These are phyloP conservation scores for Sylvicapra grimmia DNA, from an alignment of 2,113 vertebrate genomes.

Conservation along the genomic window DNA sequence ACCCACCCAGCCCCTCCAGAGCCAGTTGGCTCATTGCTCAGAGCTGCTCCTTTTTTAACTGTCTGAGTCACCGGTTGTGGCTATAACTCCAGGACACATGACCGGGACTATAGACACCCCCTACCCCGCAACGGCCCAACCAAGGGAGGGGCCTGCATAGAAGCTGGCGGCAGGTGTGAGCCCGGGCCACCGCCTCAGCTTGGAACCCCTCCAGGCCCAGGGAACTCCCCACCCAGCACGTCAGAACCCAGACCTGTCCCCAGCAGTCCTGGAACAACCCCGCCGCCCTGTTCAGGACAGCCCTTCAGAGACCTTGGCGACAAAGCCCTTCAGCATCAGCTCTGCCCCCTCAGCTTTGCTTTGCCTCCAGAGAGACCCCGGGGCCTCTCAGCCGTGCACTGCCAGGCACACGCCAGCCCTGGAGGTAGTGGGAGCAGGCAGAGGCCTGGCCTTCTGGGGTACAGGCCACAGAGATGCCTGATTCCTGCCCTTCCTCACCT, in stretches of 20 bases:
- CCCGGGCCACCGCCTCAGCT: not conserved
- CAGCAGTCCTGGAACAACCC: not conserved
- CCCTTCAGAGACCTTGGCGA: not conserved
- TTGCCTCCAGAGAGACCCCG: not conserved
- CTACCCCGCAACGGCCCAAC: not conserved
- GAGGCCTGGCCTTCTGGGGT: not conserved
- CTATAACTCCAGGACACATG: slow-evolving; percentile 28
- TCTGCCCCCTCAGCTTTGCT: not conserved
- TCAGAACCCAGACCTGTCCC: not conserved
- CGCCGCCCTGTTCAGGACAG: not conserved
- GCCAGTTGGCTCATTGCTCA: slow-evolving; percentile 55
- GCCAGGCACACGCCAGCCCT: not conserved
- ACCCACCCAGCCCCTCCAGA: slow-evolving; percentile 57
- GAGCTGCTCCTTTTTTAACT: slow-evolving; percentile 59
- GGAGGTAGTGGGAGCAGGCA: not conserved
- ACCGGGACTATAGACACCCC: not conserved
- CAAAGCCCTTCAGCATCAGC: no score
- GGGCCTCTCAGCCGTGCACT: not conserved
- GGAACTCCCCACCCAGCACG: not conserved
- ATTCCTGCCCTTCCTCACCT: not conserved
- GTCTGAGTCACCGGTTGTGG: slow-evolving; percentile 64
- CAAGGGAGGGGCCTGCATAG: not conserved
- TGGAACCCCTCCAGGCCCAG: not conserved
- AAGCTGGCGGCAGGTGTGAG: not conserved
- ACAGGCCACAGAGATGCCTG: not conserved